Conservation (phyloP, 2,888 invertebrate genomes). For the Lysandra coridon region DNA sequence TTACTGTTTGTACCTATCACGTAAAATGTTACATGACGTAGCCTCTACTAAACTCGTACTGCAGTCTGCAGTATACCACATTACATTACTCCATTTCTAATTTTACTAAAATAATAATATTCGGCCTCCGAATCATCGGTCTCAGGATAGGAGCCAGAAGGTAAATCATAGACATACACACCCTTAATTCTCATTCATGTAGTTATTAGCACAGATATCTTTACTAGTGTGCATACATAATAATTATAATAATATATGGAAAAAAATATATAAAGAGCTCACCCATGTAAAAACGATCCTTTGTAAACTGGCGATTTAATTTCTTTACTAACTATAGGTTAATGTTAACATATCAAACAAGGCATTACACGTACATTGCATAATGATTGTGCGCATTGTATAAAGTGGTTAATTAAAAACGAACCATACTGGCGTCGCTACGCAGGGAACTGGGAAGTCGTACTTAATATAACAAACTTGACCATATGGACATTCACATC, state of each 20-base stretch:
- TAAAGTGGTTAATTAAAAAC: conserved; percentile 36
- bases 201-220: too few species aligned
- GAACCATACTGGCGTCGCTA: conserved; percentile 34
- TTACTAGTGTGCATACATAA: too few species aligned
- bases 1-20: too few species aligned
- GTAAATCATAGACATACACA: too few species aligned
- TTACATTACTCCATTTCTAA: too few species aligned
- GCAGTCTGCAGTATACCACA: too few species aligned
- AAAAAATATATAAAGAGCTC: neutral
- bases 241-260: too few species aligned
- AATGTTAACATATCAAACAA: neutral
- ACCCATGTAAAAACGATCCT: neutral
- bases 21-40: neutral
- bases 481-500: neutral
- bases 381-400: conserved; percentile 28
- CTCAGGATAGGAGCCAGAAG: too few species aligned
- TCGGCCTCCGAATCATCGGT: too few species aligned
- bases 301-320: neutral
- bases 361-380: neutral
- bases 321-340: neutral
- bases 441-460: neutral
- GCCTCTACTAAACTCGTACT: too few species aligned
- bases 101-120: too few species aligned
- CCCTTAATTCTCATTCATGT: too few species aligned
- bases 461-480: neutral